Evolutionary conservation across 2,113 vertebrate species (phyloP).

Genomic region (Emydura subglobosa): DNA sequence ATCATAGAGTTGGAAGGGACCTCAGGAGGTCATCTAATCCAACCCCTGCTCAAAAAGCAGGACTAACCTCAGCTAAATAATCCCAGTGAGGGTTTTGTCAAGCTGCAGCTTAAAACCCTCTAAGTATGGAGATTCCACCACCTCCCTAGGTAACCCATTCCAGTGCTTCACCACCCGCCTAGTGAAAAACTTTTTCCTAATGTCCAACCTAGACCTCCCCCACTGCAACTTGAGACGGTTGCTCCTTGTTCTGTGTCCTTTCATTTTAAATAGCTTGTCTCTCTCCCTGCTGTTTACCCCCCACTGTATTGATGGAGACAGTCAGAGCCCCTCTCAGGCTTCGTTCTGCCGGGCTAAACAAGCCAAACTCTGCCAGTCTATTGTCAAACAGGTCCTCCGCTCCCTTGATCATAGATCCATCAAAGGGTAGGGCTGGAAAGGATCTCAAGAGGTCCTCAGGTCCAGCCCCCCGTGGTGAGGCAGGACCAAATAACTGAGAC

Average conservation of each 20-base stretch:
- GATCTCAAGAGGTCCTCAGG: not conserved
- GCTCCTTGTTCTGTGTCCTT: not conserved
- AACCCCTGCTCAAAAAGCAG: too few relatives aligned
- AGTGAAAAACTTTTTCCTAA: too few relatives aligned
- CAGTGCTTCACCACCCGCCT: too few relatives aligned
- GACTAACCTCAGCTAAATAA: too few relatives aligned
- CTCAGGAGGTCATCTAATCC: too few relatives aligned
- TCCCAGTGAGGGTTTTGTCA: too few relatives aligned
- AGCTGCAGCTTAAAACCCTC: too few relatives aligned
- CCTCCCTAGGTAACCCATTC: too few relatives aligned
- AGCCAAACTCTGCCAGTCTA: not conserved
- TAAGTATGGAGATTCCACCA: too few relatives aligned
- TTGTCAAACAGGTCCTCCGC: not conserved
- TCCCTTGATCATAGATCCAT: not conserved
- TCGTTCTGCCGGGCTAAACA: not conserved
- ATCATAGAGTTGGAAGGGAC: too few relatives aligned
- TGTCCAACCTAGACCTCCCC: too few relatives aligned
- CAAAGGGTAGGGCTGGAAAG: not conserved
- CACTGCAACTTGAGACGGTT: too few relatives aligned
- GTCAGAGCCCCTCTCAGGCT: not conserved
- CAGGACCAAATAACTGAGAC: not conserved
- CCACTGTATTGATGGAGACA: not conserved
- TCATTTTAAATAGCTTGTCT: not conserved
- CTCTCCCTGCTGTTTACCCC: not conserved
- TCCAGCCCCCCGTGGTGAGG: not conserved